Evolutionary conservation across 2,797 vertebrate species (phyloP), one percentile per base, ranked within the genome.

Genomic region (Neosalanx taihuensis): DNA sequence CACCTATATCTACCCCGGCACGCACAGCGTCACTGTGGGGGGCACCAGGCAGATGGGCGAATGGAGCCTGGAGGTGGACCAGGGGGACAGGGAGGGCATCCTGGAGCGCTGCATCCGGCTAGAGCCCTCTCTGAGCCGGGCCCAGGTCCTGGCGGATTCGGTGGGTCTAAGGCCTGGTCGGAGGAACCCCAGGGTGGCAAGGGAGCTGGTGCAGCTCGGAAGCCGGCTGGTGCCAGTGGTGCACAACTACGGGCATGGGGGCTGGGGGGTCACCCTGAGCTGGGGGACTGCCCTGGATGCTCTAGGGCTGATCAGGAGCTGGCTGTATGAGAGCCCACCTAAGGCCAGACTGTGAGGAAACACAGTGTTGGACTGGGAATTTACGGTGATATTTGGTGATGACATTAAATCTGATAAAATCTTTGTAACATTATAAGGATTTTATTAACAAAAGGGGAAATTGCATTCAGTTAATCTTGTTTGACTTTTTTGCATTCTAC

Each of bases 191-290:
- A 89, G 95, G 57, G 82, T 99, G 78, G 92, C 96, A 88, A 90
- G 66, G 78, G 95, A 95, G 76, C 15, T 85, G 74, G 72, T 95
- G 64, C 70, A 66, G 58, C 72, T 77, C 41, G 80, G 74, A 29
- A 89, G 80, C 3, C 66, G 63, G 23, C 80, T 31, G 6, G 88
- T 98, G 13, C 87, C 46, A 0, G 89, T 98, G 72, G 92, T 99
- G 6, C 96, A 99, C 82, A 95, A 97, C 88, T 99, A 99, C 0
- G 97, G 97, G 9, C 97, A 98, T 0, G 93, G 93, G 0, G 81
- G 90, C 1, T 94, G 91, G 62, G 97, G 97, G 0, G 89, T 97
- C 74, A 92, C 91, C 0, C 64, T 96, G 23, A 93, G 96, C 79
- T 93, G 94, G 92, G 97, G 96, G 2, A 94, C 93, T 0, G 96